A percentile compares a stretch with the other conserved stretches of the same genome.
Conservation (phyloP, 1,140 invertebrate genomes). For the Micrasema longulum region DNA sequence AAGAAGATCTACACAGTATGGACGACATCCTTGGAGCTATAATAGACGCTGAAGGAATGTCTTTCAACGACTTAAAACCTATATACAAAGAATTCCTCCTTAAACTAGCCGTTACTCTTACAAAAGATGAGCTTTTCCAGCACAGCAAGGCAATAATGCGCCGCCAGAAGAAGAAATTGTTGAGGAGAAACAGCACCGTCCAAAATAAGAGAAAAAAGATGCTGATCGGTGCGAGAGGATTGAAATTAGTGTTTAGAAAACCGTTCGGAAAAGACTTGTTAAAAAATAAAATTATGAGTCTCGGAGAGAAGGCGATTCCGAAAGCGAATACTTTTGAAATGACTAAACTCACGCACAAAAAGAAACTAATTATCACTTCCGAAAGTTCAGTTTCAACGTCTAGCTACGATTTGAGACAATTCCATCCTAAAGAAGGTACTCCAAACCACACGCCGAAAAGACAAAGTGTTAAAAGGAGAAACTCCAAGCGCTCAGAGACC, state of each 20-base stretch:
- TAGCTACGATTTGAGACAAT: slow-evolving; percentile 71
- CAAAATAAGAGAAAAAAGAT: slow-evolving; percentile 69
- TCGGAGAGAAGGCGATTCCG: slow-evolving; percentile 32
- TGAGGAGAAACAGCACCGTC: slow-evolving; percentile 67
- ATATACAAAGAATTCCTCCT: slow-evolving; percentile 90
- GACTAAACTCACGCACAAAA: slow-evolving; percentile 56
- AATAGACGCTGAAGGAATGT: slow-evolving; percentile 91
- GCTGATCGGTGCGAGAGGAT: slow-evolving; percentile 67
- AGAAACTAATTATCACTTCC: slow-evolving; percentile 61
- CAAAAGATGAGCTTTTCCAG: slow-evolving; percentile 90
- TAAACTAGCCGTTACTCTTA: slow-evolving; percentile 86
- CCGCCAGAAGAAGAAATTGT: slow-evolving; percentile 77
- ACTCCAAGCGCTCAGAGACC: slow-evolving; percentile 63
- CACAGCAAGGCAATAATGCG: slow-evolving; percentile 90
- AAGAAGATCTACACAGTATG: slow-evolving; percentile 87
- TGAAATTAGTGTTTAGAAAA: slow-evolving; percentile 68
- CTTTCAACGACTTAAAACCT: slow-evolving; percentile 90
- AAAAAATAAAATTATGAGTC: slow-evolving; percentile 64
- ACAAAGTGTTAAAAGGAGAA: slow-evolving; percentile 62
- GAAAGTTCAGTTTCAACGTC: slow-evolving; percentile 72
- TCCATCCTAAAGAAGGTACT: slow-evolving; percentile 67
- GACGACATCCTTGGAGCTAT: slow-evolving; percentile 90
- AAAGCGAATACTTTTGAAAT: slow-evolving; percentile 56
- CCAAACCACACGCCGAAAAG: slow-evolving; percentile 59
- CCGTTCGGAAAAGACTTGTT: slow-evolving; percentile 68